These are phyloP conservation scores for Paragorgia papillata DNA, from an alignment of 92 coral and sea anemone genomes.

Conservation along the genomic window DNA sequence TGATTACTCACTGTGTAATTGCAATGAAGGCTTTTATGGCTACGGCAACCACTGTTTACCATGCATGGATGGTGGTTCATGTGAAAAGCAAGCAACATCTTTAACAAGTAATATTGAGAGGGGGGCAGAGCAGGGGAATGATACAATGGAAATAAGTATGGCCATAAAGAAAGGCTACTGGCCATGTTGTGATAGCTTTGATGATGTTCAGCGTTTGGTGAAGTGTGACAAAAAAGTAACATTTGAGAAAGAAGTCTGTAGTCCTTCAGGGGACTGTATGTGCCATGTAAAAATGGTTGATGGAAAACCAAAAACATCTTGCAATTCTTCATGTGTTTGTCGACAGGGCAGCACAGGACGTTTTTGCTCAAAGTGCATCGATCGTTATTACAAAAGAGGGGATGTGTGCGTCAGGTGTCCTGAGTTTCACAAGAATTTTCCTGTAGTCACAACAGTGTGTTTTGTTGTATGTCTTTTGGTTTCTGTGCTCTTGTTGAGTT, in stretches of 20 bases:
- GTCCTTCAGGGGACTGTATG: constrained; percentile 26
- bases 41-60: constrained; percentile 47
- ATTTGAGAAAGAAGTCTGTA: constrained; percentile 19
- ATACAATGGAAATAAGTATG: constrained; percentile 32
- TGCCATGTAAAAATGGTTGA: constrained; percentile 3
- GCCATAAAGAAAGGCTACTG: constrained; percentile 67
- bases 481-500: constrained; percentile 8
- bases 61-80: constrained; percentile 70
- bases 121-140: not conserved
- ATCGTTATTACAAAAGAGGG: constrained; percentile 59
- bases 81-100: constrained; percentile 47
- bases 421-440: constrained; percentile 17
- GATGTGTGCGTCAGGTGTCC: constrained; percentile 49
- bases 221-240: constrained; percentile 2
- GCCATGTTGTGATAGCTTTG: constrained; percentile 54
- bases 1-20: constrained; percentile 63
- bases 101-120: not conserved
- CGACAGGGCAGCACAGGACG: constrained; percentile 53
- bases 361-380: constrained; percentile 60
- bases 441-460: constrained; percentile 12
- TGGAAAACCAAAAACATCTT: constrained; percentile 33
- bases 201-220: constrained; percentile 16
- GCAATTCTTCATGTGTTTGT: constrained; percentile 57
- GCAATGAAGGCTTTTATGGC: constrained; percentile 73
- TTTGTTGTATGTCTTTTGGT: not conserved